These are phyloP conservation scores for Acrobasis consociella DNA, from an alignment of 2,888 invertebrate species.

Conservation along the genomic window DNA sequence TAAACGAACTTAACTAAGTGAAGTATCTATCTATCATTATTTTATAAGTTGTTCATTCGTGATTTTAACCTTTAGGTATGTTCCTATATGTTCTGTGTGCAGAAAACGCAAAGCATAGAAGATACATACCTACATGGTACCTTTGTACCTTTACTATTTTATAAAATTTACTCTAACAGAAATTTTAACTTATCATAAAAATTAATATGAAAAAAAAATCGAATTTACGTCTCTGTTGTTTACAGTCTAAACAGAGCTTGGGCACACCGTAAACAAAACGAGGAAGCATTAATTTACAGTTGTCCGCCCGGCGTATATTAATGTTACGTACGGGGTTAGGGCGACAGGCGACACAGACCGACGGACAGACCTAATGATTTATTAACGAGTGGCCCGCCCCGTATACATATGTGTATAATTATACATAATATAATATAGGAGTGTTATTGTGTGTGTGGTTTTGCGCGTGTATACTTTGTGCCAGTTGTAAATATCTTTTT, in stretches of 20 bases:
- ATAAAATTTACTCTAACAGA: background rate
- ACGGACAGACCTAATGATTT: slow-evolving; percentile 32
- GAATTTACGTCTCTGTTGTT: background rate
- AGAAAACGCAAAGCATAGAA: too few relatives aligned
- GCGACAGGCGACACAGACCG: slow-evolving; percentile 19
- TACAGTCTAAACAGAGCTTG: background rate
- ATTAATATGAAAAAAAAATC: background rate
- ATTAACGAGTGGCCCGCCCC: slow-evolving; percentile 27
- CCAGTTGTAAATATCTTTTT: too few relatives aligned
- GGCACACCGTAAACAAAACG: slow-evolving; percentile 13
- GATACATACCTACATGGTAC: too few relatives aligned
- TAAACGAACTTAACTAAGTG: too few relatives aligned
- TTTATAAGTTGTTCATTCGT: too few relatives aligned
- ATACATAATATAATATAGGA: slow-evolving; percentile 7
- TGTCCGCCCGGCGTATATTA: slow-evolving; percentile 23
- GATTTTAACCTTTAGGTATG: too few relatives aligned
- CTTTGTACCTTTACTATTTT: too few relatives aligned
- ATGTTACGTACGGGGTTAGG: slow-evolving; percentile 24
- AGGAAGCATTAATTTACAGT: slow-evolving; percentile 23
- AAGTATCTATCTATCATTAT: too few relatives aligned
- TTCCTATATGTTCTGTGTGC: too few relatives aligned
- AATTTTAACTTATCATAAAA: background rate
- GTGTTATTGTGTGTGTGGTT: background rate
- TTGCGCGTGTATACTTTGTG: background rate
- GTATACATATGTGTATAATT: slow-evolving; percentile 25